phyloP scores from a whole-genome alignment of 2,113 vertebrate genomes.

The Thalassarche chlororhynchos region DNA sequence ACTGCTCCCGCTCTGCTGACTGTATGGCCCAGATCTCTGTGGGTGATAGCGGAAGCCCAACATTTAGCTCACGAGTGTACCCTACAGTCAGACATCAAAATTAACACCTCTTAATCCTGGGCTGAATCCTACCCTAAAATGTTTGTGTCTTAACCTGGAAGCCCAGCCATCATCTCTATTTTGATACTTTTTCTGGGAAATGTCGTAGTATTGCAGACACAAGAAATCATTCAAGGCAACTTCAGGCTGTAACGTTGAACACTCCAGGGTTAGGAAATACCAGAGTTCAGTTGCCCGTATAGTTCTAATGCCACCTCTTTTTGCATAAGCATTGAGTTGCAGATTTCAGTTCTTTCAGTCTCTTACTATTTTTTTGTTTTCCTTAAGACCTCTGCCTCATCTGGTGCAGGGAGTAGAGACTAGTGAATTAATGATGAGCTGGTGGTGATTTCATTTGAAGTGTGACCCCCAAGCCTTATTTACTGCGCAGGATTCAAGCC shows the following conservation, averaged over 20 bases:
- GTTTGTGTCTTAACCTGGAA: neutral
- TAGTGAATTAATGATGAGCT: neutral
- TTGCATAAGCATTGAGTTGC: neutral
- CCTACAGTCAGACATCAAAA: neutral
- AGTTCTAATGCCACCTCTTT: neutral
- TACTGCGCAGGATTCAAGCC: neutral
- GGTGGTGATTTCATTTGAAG: neutral
- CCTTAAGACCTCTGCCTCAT: neutral
- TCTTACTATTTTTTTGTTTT: neutral
- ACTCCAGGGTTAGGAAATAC: neutral
- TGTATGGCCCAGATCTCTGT: fast-evolving
- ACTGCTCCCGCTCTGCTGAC: neutral
- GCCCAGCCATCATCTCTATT: neutral
- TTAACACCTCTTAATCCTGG: neutral
- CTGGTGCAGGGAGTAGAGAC: neutral
- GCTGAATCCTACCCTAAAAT: neutral
- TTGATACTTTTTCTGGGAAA: neutral
- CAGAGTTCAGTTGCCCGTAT: neutral
- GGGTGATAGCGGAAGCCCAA: neutral
- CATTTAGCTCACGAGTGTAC: fast-evolving
- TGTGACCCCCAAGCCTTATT: neutral
- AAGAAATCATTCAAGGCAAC: neutral
- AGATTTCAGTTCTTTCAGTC: neutral
- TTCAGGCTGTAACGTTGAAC: neutral
- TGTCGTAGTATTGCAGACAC: neutral